Evolutionary conservation across 30 jellyfish, hydroid and myxozoan species (phyloP), one percentile per base, ranked within the genome.

Genomic region (Turritopsis rubra): DNA sequence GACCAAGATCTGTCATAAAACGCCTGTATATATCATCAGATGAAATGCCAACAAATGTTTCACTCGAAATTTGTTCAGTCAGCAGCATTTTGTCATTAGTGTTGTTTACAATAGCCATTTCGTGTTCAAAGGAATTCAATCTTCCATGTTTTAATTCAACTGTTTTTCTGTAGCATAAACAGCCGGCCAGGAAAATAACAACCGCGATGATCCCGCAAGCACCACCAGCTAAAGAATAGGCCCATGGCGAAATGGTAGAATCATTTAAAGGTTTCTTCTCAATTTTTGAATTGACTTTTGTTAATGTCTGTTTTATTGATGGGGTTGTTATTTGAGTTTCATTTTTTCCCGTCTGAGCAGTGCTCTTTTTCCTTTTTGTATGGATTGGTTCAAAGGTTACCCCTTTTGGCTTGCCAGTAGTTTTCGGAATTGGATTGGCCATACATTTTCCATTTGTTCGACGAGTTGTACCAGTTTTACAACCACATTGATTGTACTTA

Each of bases 191-290:
- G 30, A 87, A 76, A 23, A 91, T 72, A 41, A 87, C 77, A 22
- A 87, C 94, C 25, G 87, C 60, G 27, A 87, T 72, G 1, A 89
- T 84, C 17, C 96, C 97, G 52, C 93, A 84, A 16, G 84, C 73
- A 1, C 87, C 97, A 7, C 96, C 97, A 83, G 89, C 52, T 21
- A 79, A 88, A 8, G 95, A 84, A 52, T 87, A 87, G 79, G 83
- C 75, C 97, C 96, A 91, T 1, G 95, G 91, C 30, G 74, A 54
- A 72, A 81, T 77, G 28, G 71, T 5, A 27, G 73, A 65, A 75
- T 29, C 23, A 19, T 71, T 24, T 27, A 68, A 3, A 9, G 52
- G 26, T 76, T 80, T 70, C 31, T 29, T n/a, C 54, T 29, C 19
- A n/a, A n/a, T 54, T 28, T 71, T 53, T 53, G 83, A 16, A 21